Percentiles rank a stretch among this genome's conserved stretches.
Evolutionary conservation across 1,140 invertebrate genomes (phyloP).

Genomic region (Drosophila eugracilis): DNA sequence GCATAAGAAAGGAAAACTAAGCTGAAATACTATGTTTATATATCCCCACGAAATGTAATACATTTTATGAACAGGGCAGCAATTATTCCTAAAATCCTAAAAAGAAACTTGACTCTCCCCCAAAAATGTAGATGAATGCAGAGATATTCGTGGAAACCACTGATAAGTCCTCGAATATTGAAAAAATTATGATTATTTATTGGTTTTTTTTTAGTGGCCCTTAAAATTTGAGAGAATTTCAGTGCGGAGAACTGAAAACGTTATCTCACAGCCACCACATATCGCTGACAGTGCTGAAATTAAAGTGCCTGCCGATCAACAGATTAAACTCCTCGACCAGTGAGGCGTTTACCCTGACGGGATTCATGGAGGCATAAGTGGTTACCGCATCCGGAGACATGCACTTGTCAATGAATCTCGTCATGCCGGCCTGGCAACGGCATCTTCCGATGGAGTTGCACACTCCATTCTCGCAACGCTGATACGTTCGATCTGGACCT

Average conservation of each 20-base stretch:
- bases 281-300: constrained; percentile 38
- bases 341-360: constrained; percentile 60
- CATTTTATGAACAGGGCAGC: too few relatives aligned
- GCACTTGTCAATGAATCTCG: constrained; percentile 76
- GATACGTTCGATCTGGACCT: constrained; percentile 62
- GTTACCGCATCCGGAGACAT: constrained; percentile 78
- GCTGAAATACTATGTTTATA: background rate
- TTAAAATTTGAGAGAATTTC: background rate
- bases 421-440: constrained; percentile 69
- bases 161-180: constrained; percentile 25
- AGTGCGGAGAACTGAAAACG: background rate
- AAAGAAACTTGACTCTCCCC: background rate
- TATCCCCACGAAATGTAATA: too few relatives aligned
- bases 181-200: constrained; percentile 32
- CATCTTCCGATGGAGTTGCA: constrained; percentile 71
- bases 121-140: background rate
- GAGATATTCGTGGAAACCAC: constrained; percentile 8
- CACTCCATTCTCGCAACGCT: constrained; percentile 64
- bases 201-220: constrained; percentile 20
- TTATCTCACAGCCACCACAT: constrained; percentile 67
- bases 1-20: background rate
- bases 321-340: constrained; percentile 72
- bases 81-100: too few relatives aligned
- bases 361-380: constrained; percentile 74
- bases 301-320: constrained; percentile 70